These are phyloP conservation scores for Halcyon senegalensis DNA, from an alignment of 2,113 vertebrate species.

Conservation along the genomic window DNA sequence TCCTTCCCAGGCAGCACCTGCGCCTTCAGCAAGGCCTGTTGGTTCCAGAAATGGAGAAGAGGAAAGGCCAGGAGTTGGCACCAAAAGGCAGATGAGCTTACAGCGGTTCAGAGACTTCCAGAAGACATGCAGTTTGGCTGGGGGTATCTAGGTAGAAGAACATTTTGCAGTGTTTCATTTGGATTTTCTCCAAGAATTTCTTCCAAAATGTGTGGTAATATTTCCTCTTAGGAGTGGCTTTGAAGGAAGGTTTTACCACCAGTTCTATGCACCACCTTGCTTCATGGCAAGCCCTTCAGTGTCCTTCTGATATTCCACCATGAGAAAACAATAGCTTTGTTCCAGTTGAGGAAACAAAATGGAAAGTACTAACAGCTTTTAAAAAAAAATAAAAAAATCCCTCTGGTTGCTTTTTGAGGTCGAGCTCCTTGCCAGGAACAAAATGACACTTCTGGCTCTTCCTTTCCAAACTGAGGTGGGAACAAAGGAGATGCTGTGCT, in stretches of 20 bases:
- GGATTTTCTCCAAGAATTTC: neutral
- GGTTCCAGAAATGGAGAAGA: neutral
- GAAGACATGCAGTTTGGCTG: neutral
- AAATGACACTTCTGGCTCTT: neutral
- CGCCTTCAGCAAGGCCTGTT: conserved; percentile 36
- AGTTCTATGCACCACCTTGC: neutral
- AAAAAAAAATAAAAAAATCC: neutral
- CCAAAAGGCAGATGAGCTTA: conserved; percentile 22
- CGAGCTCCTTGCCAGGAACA: neutral
- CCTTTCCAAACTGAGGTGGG: neutral
- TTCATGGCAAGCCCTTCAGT: neutral
- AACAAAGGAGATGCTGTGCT: neutral
- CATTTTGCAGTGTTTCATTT: conserved; percentile 29
- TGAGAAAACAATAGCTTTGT: neutral
- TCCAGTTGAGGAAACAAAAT: conserved; percentile 22
- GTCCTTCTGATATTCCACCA: neutral
- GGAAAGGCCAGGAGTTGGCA: conserved; percentile 22
- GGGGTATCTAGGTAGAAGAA: conserved; percentile 11
- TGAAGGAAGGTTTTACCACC: neutral
- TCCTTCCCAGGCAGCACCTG: neutral
- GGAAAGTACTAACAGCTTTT: conserved; percentile 14
- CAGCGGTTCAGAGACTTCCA: neutral
- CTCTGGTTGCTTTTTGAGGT: neutral
- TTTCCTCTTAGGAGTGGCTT: neutral
- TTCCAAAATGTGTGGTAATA: neutral